Conservation (phyloP, 1,140 invertebrate genomes). For the Caerostris extrusa region DNA sequence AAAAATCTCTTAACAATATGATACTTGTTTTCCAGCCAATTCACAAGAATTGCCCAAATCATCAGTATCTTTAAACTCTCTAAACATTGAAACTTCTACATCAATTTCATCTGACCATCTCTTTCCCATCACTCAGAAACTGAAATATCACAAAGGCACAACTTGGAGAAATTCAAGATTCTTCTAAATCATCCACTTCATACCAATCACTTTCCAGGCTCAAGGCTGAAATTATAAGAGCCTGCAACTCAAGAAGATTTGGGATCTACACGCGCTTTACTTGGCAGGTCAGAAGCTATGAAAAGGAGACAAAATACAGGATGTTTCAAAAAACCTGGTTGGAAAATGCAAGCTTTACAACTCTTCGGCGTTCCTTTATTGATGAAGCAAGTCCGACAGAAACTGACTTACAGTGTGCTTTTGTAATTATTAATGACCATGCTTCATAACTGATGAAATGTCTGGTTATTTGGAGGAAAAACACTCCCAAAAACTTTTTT, state of each 20-base stretch:
- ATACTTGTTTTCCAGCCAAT: background rate
- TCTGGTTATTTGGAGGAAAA: constrained; percentile 98
- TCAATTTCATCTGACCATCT: background rate
- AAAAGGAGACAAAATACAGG: constrained; percentile 90
- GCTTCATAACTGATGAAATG: constrained; percentile 98
- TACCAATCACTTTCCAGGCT: background rate
- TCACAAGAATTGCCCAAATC: background rate
- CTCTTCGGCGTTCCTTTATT: constrained; percentile 98
- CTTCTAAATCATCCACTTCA: constrained; percentile 1
- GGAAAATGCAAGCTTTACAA: constrained; percentile 93
- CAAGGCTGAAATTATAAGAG: constrained; percentile 19
- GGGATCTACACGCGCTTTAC: constrained; percentile 83
- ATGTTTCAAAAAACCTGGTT: constrained; percentile 94
- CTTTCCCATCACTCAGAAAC: background rate
- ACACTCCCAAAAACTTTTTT: constrained; percentile 99
- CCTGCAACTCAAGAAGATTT: constrained; percentile 82
- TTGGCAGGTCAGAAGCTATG: constrained; percentile 83
- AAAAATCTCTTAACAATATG: background rate
- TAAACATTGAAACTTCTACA: background rate
- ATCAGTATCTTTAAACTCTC: background rate
- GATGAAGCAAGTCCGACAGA: constrained; percentile 96
- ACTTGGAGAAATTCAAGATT: background rate
- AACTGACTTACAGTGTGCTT: constrained; percentile 99
- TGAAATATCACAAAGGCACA: background rate
- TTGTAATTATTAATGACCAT: constrained; percentile 89